Evolutionary conservation across 2,888 invertebrate species (phyloP).

Genomic region (Cactoblastis cactorum): DNA sequence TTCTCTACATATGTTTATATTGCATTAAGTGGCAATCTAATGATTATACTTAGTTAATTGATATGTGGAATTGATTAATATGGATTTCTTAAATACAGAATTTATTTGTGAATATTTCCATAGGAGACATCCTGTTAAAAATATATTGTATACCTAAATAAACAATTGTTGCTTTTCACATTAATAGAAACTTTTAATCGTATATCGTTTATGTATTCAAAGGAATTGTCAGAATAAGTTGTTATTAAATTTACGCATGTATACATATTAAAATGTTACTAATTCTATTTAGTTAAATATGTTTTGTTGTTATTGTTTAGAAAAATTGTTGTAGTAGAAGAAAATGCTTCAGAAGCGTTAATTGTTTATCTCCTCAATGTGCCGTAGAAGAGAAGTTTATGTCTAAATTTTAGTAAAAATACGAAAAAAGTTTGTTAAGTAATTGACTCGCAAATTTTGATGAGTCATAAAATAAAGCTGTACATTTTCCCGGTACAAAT

Average conservation of each 20-base stretch:
- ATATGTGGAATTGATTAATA: constrained; percentile 14
- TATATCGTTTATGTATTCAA: constrained; percentile 12
- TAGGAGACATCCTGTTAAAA: background rate
- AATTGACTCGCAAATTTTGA: constrained; percentile 11
- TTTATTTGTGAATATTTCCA: background rate
- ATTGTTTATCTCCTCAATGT: background rate
- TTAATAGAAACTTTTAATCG: background rate
- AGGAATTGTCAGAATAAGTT: constrained; percentile 36
- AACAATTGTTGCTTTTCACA: background rate
- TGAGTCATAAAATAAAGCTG: constrained; percentile 7
- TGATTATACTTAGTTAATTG: background rate
- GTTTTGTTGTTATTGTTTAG: constrained; percentile 1
- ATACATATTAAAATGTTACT: background rate
- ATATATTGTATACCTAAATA: background rate
- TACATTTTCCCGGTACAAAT: constrained; percentile 7
- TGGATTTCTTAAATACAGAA: background rate
- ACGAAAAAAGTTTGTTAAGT: background rate
- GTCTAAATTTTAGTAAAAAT: constrained; percentile 1
- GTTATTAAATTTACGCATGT: constrained; percentile 20
- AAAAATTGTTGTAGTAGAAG: background rate
- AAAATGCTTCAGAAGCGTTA: background rate
- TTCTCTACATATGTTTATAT: background rate
- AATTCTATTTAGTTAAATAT: constrained; percentile 8
- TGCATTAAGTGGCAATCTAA: background rate
- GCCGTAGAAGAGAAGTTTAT: background rate